Evolutionary conservation across 2,797 vertebrate species (phyloP), one percentile per base, ranked within the genome.

Genomic region (Gymnoscopelus microlampas): DNA sequence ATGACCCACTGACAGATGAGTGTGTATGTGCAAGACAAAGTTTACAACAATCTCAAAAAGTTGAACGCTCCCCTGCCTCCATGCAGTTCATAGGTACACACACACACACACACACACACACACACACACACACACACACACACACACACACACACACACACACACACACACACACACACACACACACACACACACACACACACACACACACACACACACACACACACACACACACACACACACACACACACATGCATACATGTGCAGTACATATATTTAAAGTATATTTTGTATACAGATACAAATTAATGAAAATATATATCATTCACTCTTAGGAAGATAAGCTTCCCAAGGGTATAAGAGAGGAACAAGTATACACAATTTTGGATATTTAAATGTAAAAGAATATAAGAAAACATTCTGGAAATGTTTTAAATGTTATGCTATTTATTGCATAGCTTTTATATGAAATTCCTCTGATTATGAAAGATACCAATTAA

Each of bases 1-100:
- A 63, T 59, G 71, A 81, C 70, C 73, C 70, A 0, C 73, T 61
- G 65, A 51, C 60, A 39, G 81, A 79, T 77, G 61, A 81, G 49
- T 77, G 62, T 78, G 47, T 64, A 13, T 14, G 47, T 9, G 26
- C 14, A 49, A 53, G 3, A 29, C 26, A 29, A 29, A 29, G 26
- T 29, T 29, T 29, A 29, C 26, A 29, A 29, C 26, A 29, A 29
- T 29, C 26, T 29, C 2, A 29, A 29, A 29, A 29, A 29, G 3
- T 29, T 29, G 26, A 29, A 29, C 3, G 3, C 26, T 29, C 26
- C 3, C 26, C 26, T 29, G 26, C 26, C 26, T 29, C 3, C 26
- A 29, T 29, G 26, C 26, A 29, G 26, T 29, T 29, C 26, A 29
- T 29, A 29, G 26, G 3, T n/a, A 19, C 19, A 19, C 19, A 19